A percentile compares a stretch with the other conserved stretches of the same genome.
Evolutionary conservation across 2,797 vertebrate genomes (phyloP).

Genomic region (Onychomys arenicola): DNA sequence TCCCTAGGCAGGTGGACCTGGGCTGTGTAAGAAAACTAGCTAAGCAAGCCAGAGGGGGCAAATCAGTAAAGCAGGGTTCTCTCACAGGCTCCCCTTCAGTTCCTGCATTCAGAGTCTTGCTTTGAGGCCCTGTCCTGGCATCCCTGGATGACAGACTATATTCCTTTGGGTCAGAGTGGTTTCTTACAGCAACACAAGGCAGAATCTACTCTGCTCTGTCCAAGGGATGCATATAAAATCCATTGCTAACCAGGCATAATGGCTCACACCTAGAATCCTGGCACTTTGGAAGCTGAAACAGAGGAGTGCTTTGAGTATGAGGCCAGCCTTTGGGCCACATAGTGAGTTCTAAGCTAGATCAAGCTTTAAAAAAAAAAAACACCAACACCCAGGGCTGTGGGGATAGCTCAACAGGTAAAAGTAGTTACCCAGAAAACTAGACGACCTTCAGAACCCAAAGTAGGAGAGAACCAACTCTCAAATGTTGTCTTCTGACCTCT

Average conservation of each 20-base stretch:
- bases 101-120: neutral
- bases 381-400: neutral
- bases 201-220: neutral
- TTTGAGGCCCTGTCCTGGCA: neutral
- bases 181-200: neutral
- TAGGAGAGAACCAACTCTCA: neutral
- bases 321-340: neutral
- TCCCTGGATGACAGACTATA: neutral
- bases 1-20: neutral
- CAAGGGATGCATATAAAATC: neutral
- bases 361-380: neutral
- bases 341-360: neutral
- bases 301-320: neutral
- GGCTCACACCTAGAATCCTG: neutral
- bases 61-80: neutral
- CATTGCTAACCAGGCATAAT: neutral
- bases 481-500: neutral
- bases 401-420: neutral
- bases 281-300: neutral
- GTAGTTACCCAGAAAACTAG: neutral
- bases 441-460: neutral
- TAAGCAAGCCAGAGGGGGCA: neutral
- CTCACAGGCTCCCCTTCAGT: neutral
- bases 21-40: neutral
- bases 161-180: neutral